These are phyloP conservation scores for Drosophila seclusa DNA, from an alignment of 2,888 invertebrate genomes.

Conservation along the genomic window DNA sequence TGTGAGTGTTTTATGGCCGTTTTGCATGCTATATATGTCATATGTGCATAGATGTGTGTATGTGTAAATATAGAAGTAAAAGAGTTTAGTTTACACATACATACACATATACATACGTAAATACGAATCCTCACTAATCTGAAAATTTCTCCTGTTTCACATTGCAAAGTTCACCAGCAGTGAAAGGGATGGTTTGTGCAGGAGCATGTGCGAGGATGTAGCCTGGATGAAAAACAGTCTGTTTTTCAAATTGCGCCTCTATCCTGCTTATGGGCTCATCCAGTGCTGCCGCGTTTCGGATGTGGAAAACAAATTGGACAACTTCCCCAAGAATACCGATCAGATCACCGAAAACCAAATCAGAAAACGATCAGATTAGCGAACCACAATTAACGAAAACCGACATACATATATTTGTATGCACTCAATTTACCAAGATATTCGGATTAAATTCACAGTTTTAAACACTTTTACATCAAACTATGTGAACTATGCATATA, in stretches of 20 bases:
- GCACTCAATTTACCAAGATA: no score
- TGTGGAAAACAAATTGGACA: conserved; percentile 48
- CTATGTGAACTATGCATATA: no score
- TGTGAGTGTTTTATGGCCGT: conserved; percentile 30
- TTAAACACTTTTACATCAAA: no score
- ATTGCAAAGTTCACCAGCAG: conserved; percentile 28
- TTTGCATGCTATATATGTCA: neutral
- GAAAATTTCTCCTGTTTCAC: neutral
- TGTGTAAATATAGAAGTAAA: neutral
- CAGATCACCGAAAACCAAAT: no score
- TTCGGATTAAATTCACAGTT: no score
- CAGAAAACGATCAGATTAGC: no score
- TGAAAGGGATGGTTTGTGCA: conserved; percentile 32
- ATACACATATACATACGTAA: neutral
- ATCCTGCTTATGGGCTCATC: conserved; percentile 40
- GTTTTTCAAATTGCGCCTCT: conserved; percentile 37
- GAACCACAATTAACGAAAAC: no score
- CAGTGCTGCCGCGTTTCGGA: conserved; percentile 57
- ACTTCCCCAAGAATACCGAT: conserved; percentile 35
- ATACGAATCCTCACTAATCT: neutral
- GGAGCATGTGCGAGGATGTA: conserved; percentile 54
- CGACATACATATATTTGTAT: no score
- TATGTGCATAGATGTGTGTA: neutral
- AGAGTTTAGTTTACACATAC: neutral
- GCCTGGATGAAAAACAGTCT: conserved; percentile 47